Base-by-base conservation (phyloP, 2,797 vertebrate species). In the Nannoperca australis region DNA sequence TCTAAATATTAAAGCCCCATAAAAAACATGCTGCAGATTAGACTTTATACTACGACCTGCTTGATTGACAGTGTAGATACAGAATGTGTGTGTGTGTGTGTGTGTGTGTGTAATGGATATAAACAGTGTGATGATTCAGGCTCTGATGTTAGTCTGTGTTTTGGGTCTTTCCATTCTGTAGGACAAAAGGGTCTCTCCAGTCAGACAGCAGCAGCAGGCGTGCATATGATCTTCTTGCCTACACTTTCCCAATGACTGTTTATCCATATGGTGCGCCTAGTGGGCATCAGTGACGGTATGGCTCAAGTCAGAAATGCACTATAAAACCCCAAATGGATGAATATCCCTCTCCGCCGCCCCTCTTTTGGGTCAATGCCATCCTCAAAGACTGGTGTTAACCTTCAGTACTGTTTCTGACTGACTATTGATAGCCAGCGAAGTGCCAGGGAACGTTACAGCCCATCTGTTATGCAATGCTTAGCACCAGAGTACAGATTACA, bases 381-480 rank as follows among this genome's bases (percentile, higher is more conserved):
- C 83, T 89, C 72, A 87, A 85, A 91, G 79, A 85, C 81, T 74
- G 74, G 84, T 81, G 84, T 92, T 93, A 90, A 91, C 89, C 90
- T 90, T 90, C 87, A 83, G 76, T 80, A 88, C 89, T 86, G 89
- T 87, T 87, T 86, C 76, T 76, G 77, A 88, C 78, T 77, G 86
- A 84, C 90, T 87, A 86, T 74, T 87, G 92, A 88, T 85, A 81
- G 84, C 51, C 70, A 53, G 80, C 78, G 70, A 87, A 86, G 85
- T 86, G 86, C 85, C 89, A 83, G 86, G 77, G 83, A 88, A 90
- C 85, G 84, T 91, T 90, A 86, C 59, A 81, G 87, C 73, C 92
- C 91, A 92, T 92, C 92, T 93, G 91, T 87, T 90, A 90, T 5
- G 53, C 84, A 76, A 86, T 79, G 58, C 83, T 83, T 79, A 83